Percentiles rank a stretch among this genome's conserved stretches.
phyloP scores from a whole-genome alignment of 2,113 vertebrate genomes.

The Sinocyclocheilus maitianheensis region DNA sequence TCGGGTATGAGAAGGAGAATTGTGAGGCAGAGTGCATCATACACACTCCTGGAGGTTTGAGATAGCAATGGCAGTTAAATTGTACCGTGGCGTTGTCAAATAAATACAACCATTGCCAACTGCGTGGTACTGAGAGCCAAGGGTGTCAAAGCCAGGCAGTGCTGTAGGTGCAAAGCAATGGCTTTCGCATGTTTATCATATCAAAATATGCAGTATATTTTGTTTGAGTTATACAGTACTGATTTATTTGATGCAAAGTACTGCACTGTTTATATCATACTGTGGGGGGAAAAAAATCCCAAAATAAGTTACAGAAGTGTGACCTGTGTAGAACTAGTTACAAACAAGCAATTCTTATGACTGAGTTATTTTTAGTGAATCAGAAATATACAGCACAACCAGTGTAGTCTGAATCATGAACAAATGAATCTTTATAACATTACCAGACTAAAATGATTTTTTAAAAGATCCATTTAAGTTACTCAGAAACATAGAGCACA shows the following conservation, averaged over 20 bases:
- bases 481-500: background rate
- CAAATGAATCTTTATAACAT: too few species aligned
- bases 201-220: background rate
- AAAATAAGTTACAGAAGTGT: background rate
- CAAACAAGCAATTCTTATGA: background rate
- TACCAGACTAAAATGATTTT: too few species aligned
- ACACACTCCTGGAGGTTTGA: conserved; percentile 34
- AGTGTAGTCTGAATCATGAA: too few species aligned
- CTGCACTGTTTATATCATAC: background rate
- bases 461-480: too few species aligned
- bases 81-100: background rate
- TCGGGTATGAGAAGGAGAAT: conserved; percentile 48
- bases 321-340: too few species aligned
- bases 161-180: background rate
- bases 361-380: background rate
- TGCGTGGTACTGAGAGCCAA: conserved; percentile 11
- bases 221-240: too few species aligned
- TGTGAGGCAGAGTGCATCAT: conserved; percentile 39
- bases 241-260: background rate
- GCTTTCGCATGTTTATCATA: background rate
- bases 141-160: background rate
- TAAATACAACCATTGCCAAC: conserved; percentile 8
- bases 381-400: too few species aligned
- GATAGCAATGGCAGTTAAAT: conserved; percentile 32
- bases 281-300: background rate